Base-by-base conservation (phyloP, 2,888 invertebrate genomes). In the Aleiodes leptofemur region DNA sequence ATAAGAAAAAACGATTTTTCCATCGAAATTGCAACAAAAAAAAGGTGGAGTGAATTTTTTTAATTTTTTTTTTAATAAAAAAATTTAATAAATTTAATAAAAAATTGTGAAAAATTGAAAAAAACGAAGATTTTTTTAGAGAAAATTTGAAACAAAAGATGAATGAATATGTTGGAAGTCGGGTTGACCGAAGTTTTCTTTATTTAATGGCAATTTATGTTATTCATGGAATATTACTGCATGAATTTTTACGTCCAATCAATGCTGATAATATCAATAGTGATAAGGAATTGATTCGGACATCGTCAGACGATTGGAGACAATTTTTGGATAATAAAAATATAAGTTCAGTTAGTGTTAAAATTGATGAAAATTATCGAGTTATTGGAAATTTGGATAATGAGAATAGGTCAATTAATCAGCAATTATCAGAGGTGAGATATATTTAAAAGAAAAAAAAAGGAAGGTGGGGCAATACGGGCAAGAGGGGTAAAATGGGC, bases 171-270 rank as follows among this genome's bases (percentile, higher is more conserved):
- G 61, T 61, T 34, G 51, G 38, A 14, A 34, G 8, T 13, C 51
- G 38, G 13, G 38, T 72, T 9, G 61, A 72, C 16, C 72, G 72
- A 4, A 72, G 51, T 38, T 72, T 61, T 34, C 38, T 72, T 14
- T 34, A 61, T 53, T 14, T 72, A 3, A 34, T 61, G 51, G 72
- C 38, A 51, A 72, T 72, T 16, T 72, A 72, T 53, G 72, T 34
- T 5, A 72, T 72, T 38, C 72, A 72, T 61, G 59, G 61, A 14
- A 16, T 72, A 14, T 61, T 72, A 61, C 53, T 72, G 4, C 72
- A 72, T 16, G 38, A 34, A 29, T 61, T 72, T 64, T 9, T 72
- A 38, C 14, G 16, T 9, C 61, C 31, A 51, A 50, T 61, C 14
- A 14, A 72, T 38, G 34, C n/a, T 38, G 14, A 38, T 34, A 14